Base-by-base conservation (phyloP, 1,140 invertebrate genomes). In the Solen grandis region DNA sequence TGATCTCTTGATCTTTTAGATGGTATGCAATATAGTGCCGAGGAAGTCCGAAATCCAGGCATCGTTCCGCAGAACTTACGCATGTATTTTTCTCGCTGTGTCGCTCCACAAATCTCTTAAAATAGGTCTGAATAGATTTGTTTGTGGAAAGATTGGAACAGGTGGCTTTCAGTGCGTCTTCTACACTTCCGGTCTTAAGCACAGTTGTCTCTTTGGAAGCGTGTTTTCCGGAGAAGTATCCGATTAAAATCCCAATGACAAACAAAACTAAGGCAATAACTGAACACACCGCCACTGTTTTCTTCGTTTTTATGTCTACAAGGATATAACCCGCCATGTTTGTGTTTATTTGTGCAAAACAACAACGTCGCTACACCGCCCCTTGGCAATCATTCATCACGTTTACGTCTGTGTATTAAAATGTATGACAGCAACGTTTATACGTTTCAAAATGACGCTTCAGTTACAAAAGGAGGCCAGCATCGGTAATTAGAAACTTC, bases 1-100 rank as follows among this genome's bases (percentile, higher is more conserved):
- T 81, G 22, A 87, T 83, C 2, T 13, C 54, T 38, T 80, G 29
- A 1, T 75, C 84, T 19, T 75, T 63, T 57, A 82, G 54, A 29
- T 83, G 75, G 54, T 85, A 80, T 10, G 63, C 82, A 0, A 84
- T 59, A 62, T 87, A 87, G 35, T 80, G 31, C 33, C 82, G 65
- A 13, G 85, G 84, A 0, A 80, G 35, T 5, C 38, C 57, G n/a
- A 46, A 19, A 33, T 75, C 41, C 72, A 54, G 52, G 59, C 72
- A 75, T 29, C 13, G 41, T 36, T 5, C 22, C 5, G 69, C 4
- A 2, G 22, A 31, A 0, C 31, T 36, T n/a, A 59, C 33, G 22
- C 69, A 72, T 2, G 31, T 22, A 35, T 57, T 57, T 31, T 57
- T 59, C 35, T 33, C n/a, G n/a, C 36, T 72, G 25, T 72, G 54